Evolutionary conservation across 2,113 vertebrate genomes (phyloP).

Genomic region (Alligator sinensis): DNA sequence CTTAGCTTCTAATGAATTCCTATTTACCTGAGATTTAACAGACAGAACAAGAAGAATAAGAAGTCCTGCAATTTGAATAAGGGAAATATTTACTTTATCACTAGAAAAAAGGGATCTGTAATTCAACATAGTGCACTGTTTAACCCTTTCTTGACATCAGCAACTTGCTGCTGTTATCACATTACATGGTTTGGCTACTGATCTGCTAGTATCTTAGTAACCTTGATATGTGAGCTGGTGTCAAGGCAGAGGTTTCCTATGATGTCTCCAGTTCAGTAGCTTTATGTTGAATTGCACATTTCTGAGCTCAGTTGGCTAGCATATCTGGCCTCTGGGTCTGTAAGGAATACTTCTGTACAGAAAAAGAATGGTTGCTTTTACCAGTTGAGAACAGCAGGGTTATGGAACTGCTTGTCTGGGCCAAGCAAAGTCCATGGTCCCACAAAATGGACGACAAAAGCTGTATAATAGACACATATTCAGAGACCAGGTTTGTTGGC

Average conservation of each 20-base stretch:
- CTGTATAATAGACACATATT: background rate
- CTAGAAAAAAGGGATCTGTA: background rate
- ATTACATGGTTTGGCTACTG: background rate
- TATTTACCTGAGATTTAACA: background rate
- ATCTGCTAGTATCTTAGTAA: background rate
- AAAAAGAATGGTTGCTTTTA: background rate
- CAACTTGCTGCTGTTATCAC: background rate
- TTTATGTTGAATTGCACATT: background rate
- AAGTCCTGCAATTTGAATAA: background rate
- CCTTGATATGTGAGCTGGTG: background rate
- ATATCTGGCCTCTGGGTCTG: background rate
- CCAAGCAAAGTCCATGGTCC: background rate
- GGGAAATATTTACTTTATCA: background rate
- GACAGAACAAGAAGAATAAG: background rate
- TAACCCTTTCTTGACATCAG: background rate
- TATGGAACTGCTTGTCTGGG: background rate
- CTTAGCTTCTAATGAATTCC: background rate
- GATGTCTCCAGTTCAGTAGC: background rate
- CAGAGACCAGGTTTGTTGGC: background rate
- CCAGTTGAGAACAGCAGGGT: background rate
- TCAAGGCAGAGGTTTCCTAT: too few relatives aligned
- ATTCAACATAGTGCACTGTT: background rate
- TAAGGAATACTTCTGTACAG: background rate
- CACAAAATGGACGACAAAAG: background rate
- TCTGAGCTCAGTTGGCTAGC: background rate